Evolutionary conservation across 2,797 vertebrate species (phyloP).

Genomic region (Cetoscarus ocellatus): DNA sequence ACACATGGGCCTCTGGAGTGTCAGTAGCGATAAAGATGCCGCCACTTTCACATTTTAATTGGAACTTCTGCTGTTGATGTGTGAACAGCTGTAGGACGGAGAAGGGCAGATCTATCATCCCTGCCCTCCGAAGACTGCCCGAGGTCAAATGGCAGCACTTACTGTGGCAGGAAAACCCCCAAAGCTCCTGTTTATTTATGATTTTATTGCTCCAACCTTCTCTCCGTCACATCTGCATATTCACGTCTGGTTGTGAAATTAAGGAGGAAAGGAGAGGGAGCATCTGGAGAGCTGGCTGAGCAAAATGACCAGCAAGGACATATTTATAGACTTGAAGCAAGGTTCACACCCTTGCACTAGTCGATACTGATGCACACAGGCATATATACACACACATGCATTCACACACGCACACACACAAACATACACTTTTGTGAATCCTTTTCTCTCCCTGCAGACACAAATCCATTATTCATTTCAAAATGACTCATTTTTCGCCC

Average conservation of each 20-base stretch:
- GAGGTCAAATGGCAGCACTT: slow-evolving; percentile 81
- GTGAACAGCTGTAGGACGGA: slow-evolving; percentile 85
- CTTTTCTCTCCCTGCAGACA: slow-evolving; percentile 74
- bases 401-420: slow-evolving; percentile 30
- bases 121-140: slow-evolving; percentile 72
- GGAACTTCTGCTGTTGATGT: slow-evolving; percentile 83
- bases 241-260: slow-evolving; percentile 60
- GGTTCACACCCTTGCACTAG: slow-evolving; percentile 40
- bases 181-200: slow-evolving; percentile 82
- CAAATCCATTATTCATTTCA: slow-evolving; percentile 86
- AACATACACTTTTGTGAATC: slow-evolving; percentile 60
- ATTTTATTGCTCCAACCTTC: slow-evolving; percentile 60
- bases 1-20: slow-evolving; percentile 79
- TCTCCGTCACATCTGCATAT: slow-evolving; percentile 73
- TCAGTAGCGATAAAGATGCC: slow-evolving; percentile 83
- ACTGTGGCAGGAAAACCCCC: slow-evolving; percentile 77
- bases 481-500: slow-evolving; percentile 85
- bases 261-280: slow-evolving; percentile 29
- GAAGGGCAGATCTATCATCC: slow-evolving; percentile 85
- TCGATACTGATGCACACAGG: slow-evolving; percentile 19
- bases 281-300: slow-evolving; percentile 54
- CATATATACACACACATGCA: slow-evolving; percentile 26
- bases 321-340: slow-evolving; percentile 74
- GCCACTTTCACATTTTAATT: slow-evolving; percentile 85
- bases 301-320: slow-evolving; percentile 70